phyloP scores from a whole-genome alignment of 2,888 invertebrate genomes.

The Tetanocera ferruginea region DNA sequence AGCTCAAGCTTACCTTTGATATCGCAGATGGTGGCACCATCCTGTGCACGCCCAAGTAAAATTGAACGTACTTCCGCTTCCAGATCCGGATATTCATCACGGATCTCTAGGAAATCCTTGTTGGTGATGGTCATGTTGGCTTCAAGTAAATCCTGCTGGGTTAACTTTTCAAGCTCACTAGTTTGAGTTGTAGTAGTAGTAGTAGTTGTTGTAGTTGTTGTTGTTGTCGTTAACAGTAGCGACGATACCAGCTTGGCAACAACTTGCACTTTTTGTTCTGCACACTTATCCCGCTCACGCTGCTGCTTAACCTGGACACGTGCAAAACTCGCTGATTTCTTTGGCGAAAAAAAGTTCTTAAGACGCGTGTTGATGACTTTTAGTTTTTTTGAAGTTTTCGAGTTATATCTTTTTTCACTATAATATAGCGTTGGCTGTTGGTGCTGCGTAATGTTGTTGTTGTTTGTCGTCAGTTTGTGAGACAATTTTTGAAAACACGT shows the following conservation, averaged over 20 bases:
- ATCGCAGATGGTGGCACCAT: constrained; percentile 65
- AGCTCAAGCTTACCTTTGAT: constrained; percentile 59
- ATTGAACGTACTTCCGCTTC: constrained; percentile 64
- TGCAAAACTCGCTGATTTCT: constrained; percentile 28
- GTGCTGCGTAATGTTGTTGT: constrained; percentile 28
- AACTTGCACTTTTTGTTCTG: constrained; percentile 51
- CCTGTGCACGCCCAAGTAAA: constrained; percentile 63
- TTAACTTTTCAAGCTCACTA: neutral
- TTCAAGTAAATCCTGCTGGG: neutral
- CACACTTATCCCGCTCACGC: constrained; percentile 34
- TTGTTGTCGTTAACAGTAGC: constrained; percentile 51
- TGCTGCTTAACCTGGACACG: neutral
- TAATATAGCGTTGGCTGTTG: constrained; percentile 39
- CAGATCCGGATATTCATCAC: constrained; percentile 62
- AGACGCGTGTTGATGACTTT: constrained; percentile 47
- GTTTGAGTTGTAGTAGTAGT: neutral
- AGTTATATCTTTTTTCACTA: constrained; percentile 25
- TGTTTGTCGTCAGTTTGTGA: constrained; percentile 35
- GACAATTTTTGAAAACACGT: constrained; percentile 61
- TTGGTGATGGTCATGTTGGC: constrained; percentile 61
- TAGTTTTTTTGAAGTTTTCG: constrained; percentile 41
- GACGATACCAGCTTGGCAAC: constrained; percentile 59
- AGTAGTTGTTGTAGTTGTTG: constrained; percentile 18
- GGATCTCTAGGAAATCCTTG: constrained; percentile 54
- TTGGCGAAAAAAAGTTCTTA: constrained; percentile 47